Evolutionary conservation across 2,888 invertebrate genomes (phyloP).

Genomic region (Osmoderma eremita): DNA sequence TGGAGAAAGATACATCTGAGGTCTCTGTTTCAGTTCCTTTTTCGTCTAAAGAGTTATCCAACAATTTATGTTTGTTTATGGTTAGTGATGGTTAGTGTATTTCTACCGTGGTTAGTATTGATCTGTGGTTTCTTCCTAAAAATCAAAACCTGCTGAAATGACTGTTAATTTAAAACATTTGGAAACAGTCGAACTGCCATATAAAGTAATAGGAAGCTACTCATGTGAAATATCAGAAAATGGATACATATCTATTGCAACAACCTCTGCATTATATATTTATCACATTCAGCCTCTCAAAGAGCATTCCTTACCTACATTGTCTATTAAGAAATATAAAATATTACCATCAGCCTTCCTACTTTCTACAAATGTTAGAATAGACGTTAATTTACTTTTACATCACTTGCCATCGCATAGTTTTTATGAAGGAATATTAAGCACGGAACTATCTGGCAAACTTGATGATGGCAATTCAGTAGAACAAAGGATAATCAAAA

Average conservation of each 20-base stretch:
- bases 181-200: constrained; percentile 53
- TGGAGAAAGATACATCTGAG: too few relatives aligned
- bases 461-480: constrained; percentile 48
- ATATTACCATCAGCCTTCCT: constrained; percentile 50
- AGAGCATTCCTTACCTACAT: constrained; percentile 48
- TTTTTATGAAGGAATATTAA: constrained; percentile 54
- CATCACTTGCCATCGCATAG: constrained; percentile 50
- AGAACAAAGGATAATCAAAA: constrained; percentile 49
- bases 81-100: too few relatives aligned
- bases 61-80: too few relatives aligned
- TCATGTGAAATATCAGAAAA: constrained; percentile 56
- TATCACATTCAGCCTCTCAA: constrained; percentile 53
- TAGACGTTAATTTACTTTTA: constrained; percentile 53
- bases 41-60: too few relatives aligned
- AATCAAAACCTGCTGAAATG: constrained; percentile 35
- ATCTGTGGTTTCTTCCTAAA: not conserved
- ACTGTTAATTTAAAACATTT: constrained; percentile 52
- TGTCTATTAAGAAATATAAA: constrained; percentile 53
- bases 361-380: constrained; percentile 52
- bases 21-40: too few relatives aligned
- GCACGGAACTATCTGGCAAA: constrained; percentile 53
- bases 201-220: constrained; percentile 51
- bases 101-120: too few relatives aligned
- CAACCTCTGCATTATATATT: constrained; percentile 55
- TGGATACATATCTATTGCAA: constrained; percentile 55